Percentiles rank a stretch among this genome's conserved stretches.
phyloP scores from a whole-genome alignment of 1,140 invertebrate species.

The Charaxes varanes region DNA sequence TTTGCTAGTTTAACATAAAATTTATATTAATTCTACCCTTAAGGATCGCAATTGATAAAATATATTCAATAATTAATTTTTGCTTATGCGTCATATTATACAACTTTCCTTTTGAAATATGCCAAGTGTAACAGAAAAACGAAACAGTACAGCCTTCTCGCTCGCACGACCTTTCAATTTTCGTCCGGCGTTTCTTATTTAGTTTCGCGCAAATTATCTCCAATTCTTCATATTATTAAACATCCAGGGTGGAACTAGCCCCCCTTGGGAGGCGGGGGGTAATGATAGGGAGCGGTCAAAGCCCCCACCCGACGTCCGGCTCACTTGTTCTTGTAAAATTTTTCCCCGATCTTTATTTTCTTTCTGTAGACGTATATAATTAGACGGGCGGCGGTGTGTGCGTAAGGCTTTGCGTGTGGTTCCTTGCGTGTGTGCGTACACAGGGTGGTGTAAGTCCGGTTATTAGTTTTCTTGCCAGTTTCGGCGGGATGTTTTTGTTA shows the following conservation, averaged over 20 bases:
- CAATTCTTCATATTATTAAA: slow-evolving; percentile 74
- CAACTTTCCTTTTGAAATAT: slow-evolving; percentile 7
- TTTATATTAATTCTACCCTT: too few relatives aligned
- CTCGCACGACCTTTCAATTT: slow-evolving; percentile 64
- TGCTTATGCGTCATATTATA: slow-evolving; percentile 7
- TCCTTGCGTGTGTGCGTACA: slow-evolving; percentile 26
- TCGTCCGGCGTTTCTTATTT: slow-evolving; percentile 71
- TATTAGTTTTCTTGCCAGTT: slow-evolving; percentile 72
- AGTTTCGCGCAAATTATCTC: slow-evolving; percentile 73
- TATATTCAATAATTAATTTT: neutral
- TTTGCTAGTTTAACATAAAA: too few relatives aligned
- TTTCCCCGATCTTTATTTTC: slow-evolving; percentile 72
- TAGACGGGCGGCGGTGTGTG: slow-evolving; percentile 42
- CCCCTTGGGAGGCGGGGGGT: slow-evolving; percentile 35
- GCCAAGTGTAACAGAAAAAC: slow-evolving; percentile 17
- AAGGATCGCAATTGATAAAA: too few relatives aligned
- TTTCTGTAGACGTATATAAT: slow-evolving; percentile 69
- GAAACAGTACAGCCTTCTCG: slow-evolving; percentile 18
- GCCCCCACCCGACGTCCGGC: slow-evolving; percentile 49
- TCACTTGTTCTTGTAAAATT: slow-evolving; percentile 70
- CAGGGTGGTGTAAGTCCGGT: slow-evolving; percentile 49
- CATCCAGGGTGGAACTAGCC: slow-evolving; percentile 62
- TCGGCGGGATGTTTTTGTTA: slow-evolving; percentile 65
- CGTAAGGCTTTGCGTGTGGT: too few relatives aligned
- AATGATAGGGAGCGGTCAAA: slow-evolving; percentile 66